Evolutionary conservation across 1,140 invertebrate species (phyloP).

Genomic region (Lasioglossum albipes): DNA sequence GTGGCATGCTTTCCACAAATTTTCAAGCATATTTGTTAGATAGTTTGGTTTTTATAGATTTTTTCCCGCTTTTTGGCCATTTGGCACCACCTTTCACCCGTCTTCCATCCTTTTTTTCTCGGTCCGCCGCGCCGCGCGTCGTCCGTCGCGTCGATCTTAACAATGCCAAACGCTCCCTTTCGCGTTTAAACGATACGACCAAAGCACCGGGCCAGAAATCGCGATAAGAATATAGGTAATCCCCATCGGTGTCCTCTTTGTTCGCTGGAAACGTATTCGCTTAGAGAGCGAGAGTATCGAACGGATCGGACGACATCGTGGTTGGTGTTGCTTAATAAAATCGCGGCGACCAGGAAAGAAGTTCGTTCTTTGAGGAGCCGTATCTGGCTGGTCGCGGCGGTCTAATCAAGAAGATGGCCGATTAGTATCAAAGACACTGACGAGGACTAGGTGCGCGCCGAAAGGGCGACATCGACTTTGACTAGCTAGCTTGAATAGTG

Average conservation of each 20-base stretch:
- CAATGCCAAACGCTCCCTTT: slow-evolving; percentile 15
- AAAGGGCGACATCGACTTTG: background rate
- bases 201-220: slow-evolving; percentile 24
- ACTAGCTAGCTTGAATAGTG: slow-evolving; percentile 17
- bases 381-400: background rate
- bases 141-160: slow-evolving; percentile 17
- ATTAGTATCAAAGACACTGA: slow-evolving; percentile 7
- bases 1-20: too few relatives aligned
- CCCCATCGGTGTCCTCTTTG: slow-evolving; percentile 33
- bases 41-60: too few relatives aligned
- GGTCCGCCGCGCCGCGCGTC: background rate
- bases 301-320: background rate
- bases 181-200: slow-evolving; percentile 35
- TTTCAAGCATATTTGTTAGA: too few relatives aligned
- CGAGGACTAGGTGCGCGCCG: background rate
- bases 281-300: background rate
- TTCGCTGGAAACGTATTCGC: slow-evolving; percentile 20
- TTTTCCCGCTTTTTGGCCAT: too few relatives aligned
- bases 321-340: slow-evolving; percentile 19
- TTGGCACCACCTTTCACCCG: too few relatives aligned
- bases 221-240: slow-evolving; percentile 49
- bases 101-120: slow-evolving; percentile 6
- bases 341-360: background rate
- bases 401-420: slow-evolving; percentile 30
- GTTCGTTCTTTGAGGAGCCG: background rate